Base-by-base conservation (phyloP, 2,888 invertebrate species). In the Aplocera efformata region DNA sequence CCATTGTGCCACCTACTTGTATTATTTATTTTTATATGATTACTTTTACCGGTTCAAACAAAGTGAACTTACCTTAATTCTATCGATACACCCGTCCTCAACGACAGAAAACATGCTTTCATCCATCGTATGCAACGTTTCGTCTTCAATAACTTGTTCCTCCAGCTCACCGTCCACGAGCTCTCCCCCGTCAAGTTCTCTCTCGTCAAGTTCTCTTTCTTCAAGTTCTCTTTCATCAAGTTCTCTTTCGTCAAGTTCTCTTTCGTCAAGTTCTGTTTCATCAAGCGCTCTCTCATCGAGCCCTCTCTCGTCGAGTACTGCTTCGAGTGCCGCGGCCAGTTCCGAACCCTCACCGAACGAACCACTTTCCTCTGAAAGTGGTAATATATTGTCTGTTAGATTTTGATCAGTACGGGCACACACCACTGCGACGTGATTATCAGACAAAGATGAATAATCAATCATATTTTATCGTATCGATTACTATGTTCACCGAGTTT, bases 271-370 rank as follows among this genome's bases (percentile, higher is more conserved):
- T 42, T 91, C 86, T 11, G 92, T 17, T 5, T 17, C 91, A 63
- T 93, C 92, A 32, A 97, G 79, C 6, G 96, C 96, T 39, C 53
- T 53, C 67, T 68, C 71, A 57, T 75, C 89, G 63, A 60, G 78
- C 69, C 56, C 89, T 45, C 51, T 88, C 72, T 92, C 91, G 60
- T 92, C 92, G 56, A 92, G 62, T 42, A 91, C 86, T 11, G 92
- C 91, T 63, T 93, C 92, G 33, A 97, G 79, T 6, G 96, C 96
- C 44, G 96, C 92, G 69, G 96, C 96, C 59, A 97, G 79, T 72
- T 96, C 96, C 55, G 96, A 96, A 22, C 95, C 93, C 78, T 97
- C 96, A 67, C 95, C 96, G 68, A 90, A 72, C 80, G 69, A 60
- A 10, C 89, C 85, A 29, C 89, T 90, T 66, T 90, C 90, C 71